Conservation (phyloP, 2,888 invertebrate species). For the Tachina lurida region DNA sequence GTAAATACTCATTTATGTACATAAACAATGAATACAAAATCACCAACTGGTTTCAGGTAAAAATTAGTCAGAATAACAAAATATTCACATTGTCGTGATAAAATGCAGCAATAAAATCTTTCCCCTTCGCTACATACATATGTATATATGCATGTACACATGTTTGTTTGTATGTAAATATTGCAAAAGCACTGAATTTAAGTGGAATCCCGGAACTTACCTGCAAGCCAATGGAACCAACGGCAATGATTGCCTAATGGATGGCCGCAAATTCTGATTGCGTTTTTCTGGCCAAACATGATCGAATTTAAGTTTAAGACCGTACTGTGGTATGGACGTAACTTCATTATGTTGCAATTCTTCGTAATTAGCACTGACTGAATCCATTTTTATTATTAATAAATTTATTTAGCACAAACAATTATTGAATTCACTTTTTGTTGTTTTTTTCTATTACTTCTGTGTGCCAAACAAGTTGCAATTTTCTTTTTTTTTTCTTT, state of each 20-base stretch:
- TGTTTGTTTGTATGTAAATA: no score
- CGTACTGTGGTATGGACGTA: constrained; percentile 85
- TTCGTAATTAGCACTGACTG: constrained; percentile 80
- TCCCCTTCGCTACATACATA: background rate
- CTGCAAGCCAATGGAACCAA: constrained; percentile 89
- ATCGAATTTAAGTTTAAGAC: constrained; percentile 89
- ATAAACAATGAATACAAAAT: background rate
- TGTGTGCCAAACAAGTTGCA: constrained; percentile 40
- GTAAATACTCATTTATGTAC: background rate
- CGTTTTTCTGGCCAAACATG: constrained; percentile 90
- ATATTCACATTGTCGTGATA: background rate
- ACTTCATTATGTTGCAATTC: constrained; percentile 78
- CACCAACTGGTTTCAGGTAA: constrained; percentile 22
- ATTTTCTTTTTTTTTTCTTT: constrained; percentile 42
- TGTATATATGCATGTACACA: no score
- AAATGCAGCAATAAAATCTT: background rate
- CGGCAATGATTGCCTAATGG: constrained; percentile 87
- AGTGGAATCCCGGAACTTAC: constrained; percentile 82
- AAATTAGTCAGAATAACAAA: background rate
- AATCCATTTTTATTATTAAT: constrained; percentile 75
- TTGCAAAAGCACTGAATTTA: background rate
- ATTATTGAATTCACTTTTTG: background rate
- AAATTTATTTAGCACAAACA: constrained; percentile 14
- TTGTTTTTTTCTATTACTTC: constrained; percentile 8
- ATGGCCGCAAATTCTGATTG: constrained; percentile 87